These are phyloP conservation scores for Vultur gryphus DNA, from an alignment of 2,797 vertebrate species.

Conservation along the genomic window DNA sequence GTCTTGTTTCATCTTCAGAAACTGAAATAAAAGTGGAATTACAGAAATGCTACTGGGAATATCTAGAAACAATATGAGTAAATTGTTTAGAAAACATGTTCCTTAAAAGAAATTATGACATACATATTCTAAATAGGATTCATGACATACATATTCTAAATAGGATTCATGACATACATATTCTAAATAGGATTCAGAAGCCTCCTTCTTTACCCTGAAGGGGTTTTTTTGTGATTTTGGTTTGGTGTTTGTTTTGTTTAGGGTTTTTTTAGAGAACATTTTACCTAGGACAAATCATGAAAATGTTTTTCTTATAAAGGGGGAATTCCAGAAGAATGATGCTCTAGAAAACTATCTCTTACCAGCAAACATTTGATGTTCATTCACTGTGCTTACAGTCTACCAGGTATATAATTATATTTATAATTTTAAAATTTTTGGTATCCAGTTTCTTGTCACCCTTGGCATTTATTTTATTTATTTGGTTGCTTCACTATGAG, in stretches of 20 bases:
- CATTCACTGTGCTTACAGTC: not conserved
- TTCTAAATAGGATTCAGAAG: not conserved
- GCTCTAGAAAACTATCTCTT: not conserved
- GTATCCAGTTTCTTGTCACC: not conserved
- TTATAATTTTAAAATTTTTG: not conserved
- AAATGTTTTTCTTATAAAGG: not conserved
- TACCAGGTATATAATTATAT: not conserved
- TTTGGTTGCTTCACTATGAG: not conserved
- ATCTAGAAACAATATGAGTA: not conserved
- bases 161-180: not conserved
- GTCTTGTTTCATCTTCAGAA: not conserved
- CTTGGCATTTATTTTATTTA: not conserved
- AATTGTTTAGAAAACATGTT: not conserved
- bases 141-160: not conserved
- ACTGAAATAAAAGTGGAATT: not conserved
- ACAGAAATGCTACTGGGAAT: not conserved
- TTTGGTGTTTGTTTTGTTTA: not conserved
- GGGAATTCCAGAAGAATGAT: not conserved
- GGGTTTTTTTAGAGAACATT: not conserved
- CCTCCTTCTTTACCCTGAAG: not conserved
- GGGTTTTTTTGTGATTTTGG: not conserved
- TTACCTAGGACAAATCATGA: not conserved
- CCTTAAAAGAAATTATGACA: not conserved
- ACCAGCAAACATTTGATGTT: not conserved
- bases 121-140: not conserved